Percentiles rank a stretch among this genome's conserved stretches.
phyloP scores from a whole-genome alignment of 2,888 invertebrate genomes.

The Deroplatys truncata region DNA sequence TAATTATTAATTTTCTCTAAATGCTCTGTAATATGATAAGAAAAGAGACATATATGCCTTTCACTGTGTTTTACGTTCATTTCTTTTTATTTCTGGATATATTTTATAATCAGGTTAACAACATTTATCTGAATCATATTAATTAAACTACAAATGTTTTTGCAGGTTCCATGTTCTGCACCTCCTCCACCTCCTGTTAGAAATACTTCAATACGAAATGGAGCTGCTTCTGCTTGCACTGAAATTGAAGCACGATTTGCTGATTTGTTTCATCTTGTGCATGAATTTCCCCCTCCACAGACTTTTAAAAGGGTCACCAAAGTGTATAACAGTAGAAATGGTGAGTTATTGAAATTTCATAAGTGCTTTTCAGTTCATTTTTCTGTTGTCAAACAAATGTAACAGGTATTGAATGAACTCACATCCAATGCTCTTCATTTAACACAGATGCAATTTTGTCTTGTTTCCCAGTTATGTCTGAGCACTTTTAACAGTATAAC shows the following conservation, averaged over 20 bases:
- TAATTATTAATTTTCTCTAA: no score
- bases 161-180: conserved; percentile 38
- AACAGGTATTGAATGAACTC: background rate
- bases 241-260: conserved; percentile 68
- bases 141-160: background rate
- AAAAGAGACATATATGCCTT: no score
- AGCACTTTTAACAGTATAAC: no score
- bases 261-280: conserved; percentile 57
- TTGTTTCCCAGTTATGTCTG: no score
- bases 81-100: no score
- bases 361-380: background rate
- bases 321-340: conserved; percentile 63
- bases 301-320: conserved; percentile 63
- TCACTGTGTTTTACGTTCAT: no score
- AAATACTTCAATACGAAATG: conserved; percentile 58
- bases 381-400: background rate
- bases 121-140: background rate
- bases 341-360: conserved; percentile 40
- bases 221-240: conserved; percentile 38
- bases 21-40: no score
- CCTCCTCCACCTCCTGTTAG: conserved; percentile 59
- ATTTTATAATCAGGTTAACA: no score
- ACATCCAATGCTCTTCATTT: background rate
- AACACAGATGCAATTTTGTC: background rate
- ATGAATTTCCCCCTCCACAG: conserved; percentile 65